These are phyloP conservation scores for Chelonus formosanus DNA, from an alignment of 2,888 invertebrate genomes.

Conservation along the genomic window DNA sequence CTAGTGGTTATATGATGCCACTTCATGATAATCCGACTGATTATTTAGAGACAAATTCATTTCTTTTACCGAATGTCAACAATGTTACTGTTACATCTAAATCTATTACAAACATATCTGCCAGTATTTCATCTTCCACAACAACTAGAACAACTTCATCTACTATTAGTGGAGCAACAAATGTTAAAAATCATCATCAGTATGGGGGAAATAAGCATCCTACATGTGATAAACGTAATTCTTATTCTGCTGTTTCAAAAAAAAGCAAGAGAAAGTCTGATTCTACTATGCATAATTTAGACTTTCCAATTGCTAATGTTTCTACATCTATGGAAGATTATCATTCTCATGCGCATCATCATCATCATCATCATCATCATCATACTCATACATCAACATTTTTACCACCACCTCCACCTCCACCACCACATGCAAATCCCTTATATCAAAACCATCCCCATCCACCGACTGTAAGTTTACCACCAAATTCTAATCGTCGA, in stretches of 20 bases:
- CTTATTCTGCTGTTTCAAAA: slow-evolving; percentile 52
- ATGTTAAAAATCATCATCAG: slow-evolving; percentile 49
- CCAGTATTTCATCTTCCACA: slow-evolving; percentile 39
- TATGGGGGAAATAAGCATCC: slow-evolving; percentile 54
- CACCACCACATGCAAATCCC: slow-evolving; percentile 51
- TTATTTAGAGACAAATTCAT: slow-evolving; percentile 58
- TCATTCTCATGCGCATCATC: slow-evolving; percentile 46
- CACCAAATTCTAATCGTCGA: slow-evolving; percentile 48
- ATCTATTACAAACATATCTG: slow-evolving; percentile 37
- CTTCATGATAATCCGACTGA: slow-evolving; percentile 58
- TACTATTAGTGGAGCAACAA: slow-evolving; percentile 37
- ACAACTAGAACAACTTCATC: slow-evolving; percentile 39
- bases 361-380: slow-evolving; percentile 44
- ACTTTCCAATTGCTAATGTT: slow-evolving; percentile 57
- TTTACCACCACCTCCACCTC: slow-evolving; percentile 41
- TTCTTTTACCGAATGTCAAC: slow-evolving; percentile 56
- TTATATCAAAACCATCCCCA: slow-evolving; percentile 61
- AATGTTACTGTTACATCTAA: slow-evolving; percentile 44
- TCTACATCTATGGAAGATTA: slow-evolving; percentile 60
- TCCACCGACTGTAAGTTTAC: slow-evolving; percentile 45
- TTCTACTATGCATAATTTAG: slow-evolving; percentile 57
- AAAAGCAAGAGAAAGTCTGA: slow-evolving; percentile 57
- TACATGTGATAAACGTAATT: slow-evolving; percentile 57
- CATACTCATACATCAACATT: slow-evolving; percentile 50
- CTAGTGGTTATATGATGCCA: slow-evolving; percentile 62